Percentiles rank a stretch among this genome's conserved stretches.
Evolutionary conservation across 2,888 invertebrate species (phyloP).

Genomic region (Heliconius sara): DNA sequence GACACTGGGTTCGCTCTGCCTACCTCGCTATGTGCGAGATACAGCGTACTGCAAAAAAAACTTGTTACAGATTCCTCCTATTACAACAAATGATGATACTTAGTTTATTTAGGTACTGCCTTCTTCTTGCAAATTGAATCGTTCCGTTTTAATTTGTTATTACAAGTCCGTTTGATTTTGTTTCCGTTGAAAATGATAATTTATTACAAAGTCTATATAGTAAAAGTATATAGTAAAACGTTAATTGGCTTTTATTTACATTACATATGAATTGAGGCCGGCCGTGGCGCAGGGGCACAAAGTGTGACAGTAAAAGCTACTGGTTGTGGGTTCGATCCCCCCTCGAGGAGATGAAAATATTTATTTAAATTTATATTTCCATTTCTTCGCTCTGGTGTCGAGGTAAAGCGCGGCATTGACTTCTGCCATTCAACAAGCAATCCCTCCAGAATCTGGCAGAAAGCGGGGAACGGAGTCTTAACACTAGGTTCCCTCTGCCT

Average conservation of each 20-base stretch:
- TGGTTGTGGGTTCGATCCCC: background rate
- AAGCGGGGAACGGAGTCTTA: too few relatives aligned
- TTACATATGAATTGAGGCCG: background rate
- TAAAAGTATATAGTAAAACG: too few relatives aligned
- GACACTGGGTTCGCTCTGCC: background rate
- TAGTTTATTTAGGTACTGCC: constrained; percentile 38
- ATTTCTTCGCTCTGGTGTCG: too few relatives aligned
- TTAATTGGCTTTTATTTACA: constrained; percentile 20
- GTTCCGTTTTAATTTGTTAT: constrained; percentile 34
- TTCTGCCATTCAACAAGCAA: too few relatives aligned
- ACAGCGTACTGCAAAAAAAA: background rate
- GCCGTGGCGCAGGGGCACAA: background rate
- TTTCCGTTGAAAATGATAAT: constrained; percentile 57
- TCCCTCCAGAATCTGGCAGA: too few relatives aligned
- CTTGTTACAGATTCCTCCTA: constrained; percentile 9
- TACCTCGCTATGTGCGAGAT: background rate
- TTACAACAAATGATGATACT: constrained; percentile 22
- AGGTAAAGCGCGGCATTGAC: too few relatives aligned
- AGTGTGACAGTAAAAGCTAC: background rate
- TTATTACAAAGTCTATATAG: constrained; percentile 51
- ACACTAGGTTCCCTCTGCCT: too few relatives aligned
- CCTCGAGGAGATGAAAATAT: too few relatives aligned
- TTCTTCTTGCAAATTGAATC: constrained; percentile 24
- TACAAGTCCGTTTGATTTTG: constrained; percentile 52
- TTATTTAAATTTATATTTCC: too few relatives aligned